A percentile compares a stretch with the other conserved stretches of the same genome.
These are phyloP conservation scores for Ophthalmolycus amberensis DNA, from an alignment of 2,113 vertebrate genomes.

Conservation along the genomic window DNA sequence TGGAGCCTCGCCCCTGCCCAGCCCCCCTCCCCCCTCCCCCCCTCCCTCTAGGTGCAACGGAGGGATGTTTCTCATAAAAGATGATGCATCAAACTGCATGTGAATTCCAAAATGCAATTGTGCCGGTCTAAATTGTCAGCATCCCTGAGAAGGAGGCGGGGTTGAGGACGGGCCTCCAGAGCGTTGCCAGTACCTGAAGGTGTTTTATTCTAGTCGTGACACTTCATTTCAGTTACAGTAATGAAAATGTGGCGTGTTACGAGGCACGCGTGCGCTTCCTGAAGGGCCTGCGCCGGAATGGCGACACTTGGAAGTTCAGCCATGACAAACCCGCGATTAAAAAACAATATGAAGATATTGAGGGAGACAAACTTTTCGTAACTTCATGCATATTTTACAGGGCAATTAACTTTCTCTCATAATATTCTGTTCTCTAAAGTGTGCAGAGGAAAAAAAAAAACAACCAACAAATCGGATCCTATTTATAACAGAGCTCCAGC, in stretches of 20 bases:
- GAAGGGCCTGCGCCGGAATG: conserved; percentile 30
- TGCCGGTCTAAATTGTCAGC: conserved; percentile 63
- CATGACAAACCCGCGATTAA: conserved; percentile 1
- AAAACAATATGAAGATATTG: conserved; percentile 39
- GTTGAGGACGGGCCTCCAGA: conserved; percentile 51
- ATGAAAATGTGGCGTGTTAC: conserved; percentile 71
- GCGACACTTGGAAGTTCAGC: conserved; percentile 45
- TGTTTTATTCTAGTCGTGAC: conserved; percentile 74
- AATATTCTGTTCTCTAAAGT: conserved; percentile 39
- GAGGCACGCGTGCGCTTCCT: conserved; percentile 52
- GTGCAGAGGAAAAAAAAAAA: not conserved
- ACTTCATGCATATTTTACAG: conserved; percentile 57
- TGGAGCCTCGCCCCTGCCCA: conserved; percentile 49
- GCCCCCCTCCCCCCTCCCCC: conserved; percentile 44
- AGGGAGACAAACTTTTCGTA: conserved; percentile 51
- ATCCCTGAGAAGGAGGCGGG: conserved; percentile 51
- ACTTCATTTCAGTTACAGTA: conserved; percentile 76
- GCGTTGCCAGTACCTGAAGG: conserved; percentile 55
- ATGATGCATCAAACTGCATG: conserved; percentile 71
- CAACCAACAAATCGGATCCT: not conserved
- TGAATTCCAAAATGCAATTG: conserved; percentile 75
- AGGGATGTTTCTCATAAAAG: conserved; percentile 72
- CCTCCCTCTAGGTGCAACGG: conserved; percentile 50
- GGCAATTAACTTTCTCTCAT: conserved; percentile 45
- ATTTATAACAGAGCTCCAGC: conserved; percentile 19